Percentiles rank a stretch among this genome's conserved stretches.
Conservation (phyloP, 2,888 invertebrate genomes). For the Macroteleia sp. region DNA sequence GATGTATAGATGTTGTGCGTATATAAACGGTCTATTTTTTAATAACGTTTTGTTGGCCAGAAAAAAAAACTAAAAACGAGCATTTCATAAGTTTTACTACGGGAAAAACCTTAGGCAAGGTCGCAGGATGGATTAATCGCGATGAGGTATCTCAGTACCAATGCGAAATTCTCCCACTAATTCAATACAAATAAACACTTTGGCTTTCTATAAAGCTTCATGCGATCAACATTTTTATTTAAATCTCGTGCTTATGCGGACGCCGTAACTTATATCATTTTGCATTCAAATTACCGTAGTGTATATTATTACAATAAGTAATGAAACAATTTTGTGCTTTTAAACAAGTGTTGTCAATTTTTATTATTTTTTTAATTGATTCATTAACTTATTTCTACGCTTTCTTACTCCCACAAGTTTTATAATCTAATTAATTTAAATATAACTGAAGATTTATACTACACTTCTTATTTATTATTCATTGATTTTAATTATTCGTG, state of each 20-base stretch:
- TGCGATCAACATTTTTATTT: constrained; percentile 61
- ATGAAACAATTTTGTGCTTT: too few species aligned
- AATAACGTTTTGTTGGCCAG: not conserved
- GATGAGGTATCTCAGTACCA: constrained; percentile 16
- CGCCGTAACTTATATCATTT: constrained; percentile 10
- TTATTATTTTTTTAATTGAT: too few species aligned
- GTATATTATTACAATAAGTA: too few species aligned
- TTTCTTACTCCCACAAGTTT: too few species aligned
- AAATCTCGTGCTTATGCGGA: constrained; percentile 30
- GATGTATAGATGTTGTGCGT: not conserved
- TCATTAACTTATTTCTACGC: too few species aligned
- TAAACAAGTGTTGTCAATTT: too few species aligned
- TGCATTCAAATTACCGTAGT: too few species aligned
- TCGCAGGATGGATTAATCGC: constrained; percentile 35
- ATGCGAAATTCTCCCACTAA: constrained; percentile 75
- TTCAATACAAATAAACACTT: constrained; percentile 77
- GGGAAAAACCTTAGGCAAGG: constrained; percentile 46
- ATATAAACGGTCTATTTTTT: constrained; percentile 4
- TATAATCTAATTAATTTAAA: too few species aligned
- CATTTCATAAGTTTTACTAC: constrained; percentile 8
- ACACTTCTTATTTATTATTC: too few species aligned
- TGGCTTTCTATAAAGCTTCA: constrained; percentile 78
- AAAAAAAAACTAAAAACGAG: not conserved
- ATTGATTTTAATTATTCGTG: too few species aligned
- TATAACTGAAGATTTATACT: too few species aligned